Evolutionary conservation across 2,113 vertebrate species (phyloP).

Genomic region (Poeciliopsis prolifica): DNA sequence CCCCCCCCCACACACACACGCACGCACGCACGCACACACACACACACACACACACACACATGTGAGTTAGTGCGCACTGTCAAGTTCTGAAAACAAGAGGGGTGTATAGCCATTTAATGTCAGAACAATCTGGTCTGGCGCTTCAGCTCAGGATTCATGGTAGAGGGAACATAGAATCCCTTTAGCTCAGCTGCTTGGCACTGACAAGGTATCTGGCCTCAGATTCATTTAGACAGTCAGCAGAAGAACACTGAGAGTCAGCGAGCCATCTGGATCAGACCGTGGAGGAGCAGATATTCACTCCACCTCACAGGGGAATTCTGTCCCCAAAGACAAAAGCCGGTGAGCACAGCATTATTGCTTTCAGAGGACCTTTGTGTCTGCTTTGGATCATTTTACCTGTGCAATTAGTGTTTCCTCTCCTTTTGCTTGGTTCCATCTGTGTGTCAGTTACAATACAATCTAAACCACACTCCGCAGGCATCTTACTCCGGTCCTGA

Average conservation of each 20-base stretch:
- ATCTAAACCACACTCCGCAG: slow-evolving; percentile 24
- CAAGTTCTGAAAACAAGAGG: slow-evolving; percentile 53
- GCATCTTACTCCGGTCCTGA: slow-evolving; percentile 38
- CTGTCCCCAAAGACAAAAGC: slow-evolving; percentile 63
- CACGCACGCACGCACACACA: no score
- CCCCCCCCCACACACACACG: no score
- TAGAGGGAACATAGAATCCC: slow-evolving; percentile 71
- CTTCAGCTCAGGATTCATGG: slow-evolving; percentile 61
- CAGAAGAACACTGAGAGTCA: slow-evolving; percentile 62
- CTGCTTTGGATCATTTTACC: slow-evolving; percentile 63
- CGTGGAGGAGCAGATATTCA: slow-evolving; percentile 58
- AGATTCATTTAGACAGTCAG: slow-evolving; percentile 71
- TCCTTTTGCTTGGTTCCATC: slow-evolving; percentile 15
- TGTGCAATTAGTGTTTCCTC: slow-evolving; percentile 55
- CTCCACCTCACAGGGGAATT: slow-evolving; percentile 51
- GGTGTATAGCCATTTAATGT: slow-evolving; percentile 57
- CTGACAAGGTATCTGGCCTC: slow-evolving; percentile 64
- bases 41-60: slow-evolving; percentile 29
- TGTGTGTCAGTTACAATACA: slow-evolving; percentile 9
- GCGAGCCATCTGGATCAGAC: slow-evolving; percentile 67
- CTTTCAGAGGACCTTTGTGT: slow-evolving; percentile 52
- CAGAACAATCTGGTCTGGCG: slow-evolving; percentile 55
- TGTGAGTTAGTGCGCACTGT: slow-evolving; percentile 37
- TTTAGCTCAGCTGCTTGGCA: slow-evolving; percentile 55
- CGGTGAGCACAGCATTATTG: slow-evolving; percentile 62